These are phyloP conservation scores for Falco peregrinus DNA, from an alignment of 2,797 vertebrate genomes.

Conservation along the genomic window DNA sequence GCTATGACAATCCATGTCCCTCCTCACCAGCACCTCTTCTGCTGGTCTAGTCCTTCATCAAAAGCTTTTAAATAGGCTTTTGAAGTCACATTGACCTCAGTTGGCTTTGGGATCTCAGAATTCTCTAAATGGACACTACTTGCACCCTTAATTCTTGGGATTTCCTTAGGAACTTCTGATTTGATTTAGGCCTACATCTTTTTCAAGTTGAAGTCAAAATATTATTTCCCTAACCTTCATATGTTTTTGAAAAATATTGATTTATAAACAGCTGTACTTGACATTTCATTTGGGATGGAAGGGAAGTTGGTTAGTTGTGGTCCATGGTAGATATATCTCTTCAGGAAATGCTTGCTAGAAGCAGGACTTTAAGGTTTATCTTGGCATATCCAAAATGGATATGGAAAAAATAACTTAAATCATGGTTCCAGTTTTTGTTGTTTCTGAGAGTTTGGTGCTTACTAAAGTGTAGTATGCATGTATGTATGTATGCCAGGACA, in stretches of 20 bases:
- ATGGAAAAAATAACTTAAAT: not conserved
- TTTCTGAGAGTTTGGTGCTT: not conserved
- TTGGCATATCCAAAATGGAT: not conserved
- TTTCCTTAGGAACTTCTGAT: not conserved
- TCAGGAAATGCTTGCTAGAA: not conserved
- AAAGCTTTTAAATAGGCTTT: not conserved
- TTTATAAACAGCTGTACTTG: not conserved
- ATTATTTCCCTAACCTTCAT: not conserved
- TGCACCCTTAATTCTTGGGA: not conserved
- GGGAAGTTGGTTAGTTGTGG: not conserved
- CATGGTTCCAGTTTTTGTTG: not conserved
- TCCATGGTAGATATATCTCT: not conserved
- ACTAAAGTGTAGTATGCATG: not conserved
- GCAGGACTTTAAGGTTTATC: not conserved
- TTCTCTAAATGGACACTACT: not conserved
- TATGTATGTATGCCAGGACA: not conserved
- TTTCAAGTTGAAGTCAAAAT: not conserved
- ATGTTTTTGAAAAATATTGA: not conserved
- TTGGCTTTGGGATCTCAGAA: not conserved
- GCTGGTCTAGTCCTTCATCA: not conserved
- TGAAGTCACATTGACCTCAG: not conserved
- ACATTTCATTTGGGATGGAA: not conserved
- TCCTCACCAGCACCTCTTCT: not conserved
- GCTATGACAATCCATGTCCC: not conserved
- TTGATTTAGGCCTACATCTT: not conserved